Conservation (phyloP, 2,113 vertebrate genomes). For the Malurus cyaneus region DNA sequence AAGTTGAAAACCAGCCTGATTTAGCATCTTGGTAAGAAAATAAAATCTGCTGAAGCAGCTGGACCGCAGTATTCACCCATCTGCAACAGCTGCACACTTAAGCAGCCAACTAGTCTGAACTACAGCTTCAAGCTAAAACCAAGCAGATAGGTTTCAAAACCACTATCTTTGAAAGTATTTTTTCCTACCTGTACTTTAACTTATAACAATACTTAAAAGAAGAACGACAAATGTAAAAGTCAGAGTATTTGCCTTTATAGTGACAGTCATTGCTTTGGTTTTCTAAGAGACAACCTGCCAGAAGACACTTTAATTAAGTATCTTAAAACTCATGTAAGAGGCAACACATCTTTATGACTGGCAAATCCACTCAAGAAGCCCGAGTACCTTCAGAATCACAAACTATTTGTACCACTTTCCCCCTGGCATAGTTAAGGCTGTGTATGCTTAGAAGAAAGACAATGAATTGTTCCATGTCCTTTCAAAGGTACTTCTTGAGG, state of each 20-base stretch:
- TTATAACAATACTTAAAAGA: not conserved
- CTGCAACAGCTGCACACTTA: not conserved
- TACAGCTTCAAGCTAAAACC: not conserved
- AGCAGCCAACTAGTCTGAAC: not conserved
- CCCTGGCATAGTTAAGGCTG: not conserved
- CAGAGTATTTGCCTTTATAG: not conserved
- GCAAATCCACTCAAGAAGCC: not conserved
- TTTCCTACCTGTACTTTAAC: not conserved
- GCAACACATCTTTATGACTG: not conserved
- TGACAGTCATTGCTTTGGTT: not conserved
- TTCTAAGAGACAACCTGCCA: not conserved
- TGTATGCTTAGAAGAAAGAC: not conserved
- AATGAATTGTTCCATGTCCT: not conserved
- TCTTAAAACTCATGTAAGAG: not conserved
- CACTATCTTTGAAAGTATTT: not conserved
- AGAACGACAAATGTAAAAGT: not conserved
- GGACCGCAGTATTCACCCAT: not conserved
- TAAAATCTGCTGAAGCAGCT: not conserved
- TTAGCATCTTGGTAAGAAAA: not conserved
- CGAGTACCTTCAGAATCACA: not conserved
- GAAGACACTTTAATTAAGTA: not conserved
- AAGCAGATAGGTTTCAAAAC: not conserved
- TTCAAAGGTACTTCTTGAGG: not conserved
- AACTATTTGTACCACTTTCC: not conserved
- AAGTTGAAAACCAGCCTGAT: not conserved